phyloP scores from a whole-genome alignment of 2,113 vertebrate species.

The Gymnobelideus leadbeateri region DNA sequence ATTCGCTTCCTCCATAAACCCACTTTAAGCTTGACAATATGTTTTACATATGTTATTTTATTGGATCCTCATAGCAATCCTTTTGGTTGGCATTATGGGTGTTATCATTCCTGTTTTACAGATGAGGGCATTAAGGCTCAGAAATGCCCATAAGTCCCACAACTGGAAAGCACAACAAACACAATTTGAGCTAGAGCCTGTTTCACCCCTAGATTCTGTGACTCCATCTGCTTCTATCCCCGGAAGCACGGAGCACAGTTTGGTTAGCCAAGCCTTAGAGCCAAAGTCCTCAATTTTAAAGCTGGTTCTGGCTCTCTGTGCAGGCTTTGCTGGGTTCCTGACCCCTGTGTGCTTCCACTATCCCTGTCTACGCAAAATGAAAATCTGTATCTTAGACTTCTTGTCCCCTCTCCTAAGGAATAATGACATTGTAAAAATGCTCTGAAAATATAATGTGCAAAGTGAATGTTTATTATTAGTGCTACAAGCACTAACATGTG shows the following conservation, averaged over 20 bases:
- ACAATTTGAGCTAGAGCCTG: not conserved
- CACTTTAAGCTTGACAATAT: not conserved
- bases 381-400: not conserved
- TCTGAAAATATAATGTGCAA: slow-evolving; percentile 39
- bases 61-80: not conserved
- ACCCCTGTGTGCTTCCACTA: not conserved
- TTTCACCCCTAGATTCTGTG: not conserved
- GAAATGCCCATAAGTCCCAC: not conserved
- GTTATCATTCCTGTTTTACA: not conserved
- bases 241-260: no score
- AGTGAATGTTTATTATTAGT: slow-evolving; percentile 41
- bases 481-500: not conserved
- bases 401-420: slow-evolving; percentile 22
- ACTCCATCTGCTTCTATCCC: not conserved
- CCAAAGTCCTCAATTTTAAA: not conserved
- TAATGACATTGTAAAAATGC: not conserved
- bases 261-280: not conserved
- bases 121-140: not conserved
- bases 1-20: not conserved
- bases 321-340: not conserved
- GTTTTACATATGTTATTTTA: not conserved
- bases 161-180: not conserved
- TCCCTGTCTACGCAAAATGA: not conserved
- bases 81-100: not conserved
- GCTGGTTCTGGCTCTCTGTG: not conserved